phyloP scores from a whole-genome alignment of 2,797 vertebrate species.

The Tarsius wallacei region DNA sequence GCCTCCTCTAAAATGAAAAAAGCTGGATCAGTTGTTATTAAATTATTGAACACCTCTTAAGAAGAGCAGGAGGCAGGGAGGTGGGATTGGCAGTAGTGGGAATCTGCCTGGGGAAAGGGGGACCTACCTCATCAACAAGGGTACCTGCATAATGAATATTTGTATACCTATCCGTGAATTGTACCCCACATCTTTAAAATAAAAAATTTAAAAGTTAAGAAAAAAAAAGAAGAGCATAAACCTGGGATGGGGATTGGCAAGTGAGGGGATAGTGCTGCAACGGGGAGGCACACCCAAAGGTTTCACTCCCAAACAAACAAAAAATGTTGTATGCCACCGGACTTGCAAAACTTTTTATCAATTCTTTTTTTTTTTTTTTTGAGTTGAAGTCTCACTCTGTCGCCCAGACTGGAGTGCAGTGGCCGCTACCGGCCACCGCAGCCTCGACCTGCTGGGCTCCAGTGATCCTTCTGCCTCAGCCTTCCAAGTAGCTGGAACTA shows the following conservation, averaged over 20 bases:
- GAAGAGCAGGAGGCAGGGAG: too few species aligned
- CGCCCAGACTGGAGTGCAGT: neutral
- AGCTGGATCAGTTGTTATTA: neutral
- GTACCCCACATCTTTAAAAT: too few species aligned
- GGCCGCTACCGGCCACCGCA: too few species aligned
- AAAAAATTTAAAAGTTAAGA: too few species aligned
- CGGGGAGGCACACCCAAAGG: neutral
- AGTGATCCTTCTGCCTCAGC: neutral
- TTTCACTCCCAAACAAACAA: neutral
- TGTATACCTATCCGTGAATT: too few species aligned
- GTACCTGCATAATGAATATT: too few species aligned
- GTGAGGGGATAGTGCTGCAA: neutral
- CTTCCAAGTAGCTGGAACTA: neutral
- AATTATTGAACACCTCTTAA: neutral
- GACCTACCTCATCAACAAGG: too few species aligned
- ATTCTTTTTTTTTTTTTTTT: neutral
- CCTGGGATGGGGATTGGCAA: neutral
- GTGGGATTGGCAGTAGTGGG: too few species aligned
- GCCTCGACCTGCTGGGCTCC: neutral
- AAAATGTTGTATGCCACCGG: neutral
- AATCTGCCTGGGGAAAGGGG: too few species aligned
- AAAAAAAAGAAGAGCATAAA: neutral
- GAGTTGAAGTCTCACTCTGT: neutral
- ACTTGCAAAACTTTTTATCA: slow-evolving; percentile 22
- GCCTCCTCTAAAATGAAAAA: neutral